phyloP scores from a whole-genome alignment of 2,113 vertebrate genomes.

The Nyctereutes procyonoides region DNA sequence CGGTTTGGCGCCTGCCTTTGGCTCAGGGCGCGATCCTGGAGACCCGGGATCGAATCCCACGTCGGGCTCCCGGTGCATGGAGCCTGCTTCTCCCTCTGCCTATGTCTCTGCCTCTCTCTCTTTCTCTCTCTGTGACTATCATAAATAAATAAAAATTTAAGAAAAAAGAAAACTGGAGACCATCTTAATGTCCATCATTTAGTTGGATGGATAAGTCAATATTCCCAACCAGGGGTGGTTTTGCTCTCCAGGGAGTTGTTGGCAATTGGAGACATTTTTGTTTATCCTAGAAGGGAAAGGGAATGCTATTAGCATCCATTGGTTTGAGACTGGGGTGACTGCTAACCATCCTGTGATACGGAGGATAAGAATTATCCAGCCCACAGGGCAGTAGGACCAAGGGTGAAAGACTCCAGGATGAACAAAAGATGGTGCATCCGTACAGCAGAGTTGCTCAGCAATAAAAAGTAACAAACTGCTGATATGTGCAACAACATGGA shows the following conservation, averaged over 20 bases:
- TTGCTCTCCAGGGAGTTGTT: background rate
- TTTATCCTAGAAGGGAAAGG: background rate
- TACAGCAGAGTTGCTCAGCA: too few relatives aligned
- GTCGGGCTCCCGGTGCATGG: too few relatives aligned
- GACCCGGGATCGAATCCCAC: too few relatives aligned
- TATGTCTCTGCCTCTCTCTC: too few relatives aligned
- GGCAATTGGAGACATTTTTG: background rate
- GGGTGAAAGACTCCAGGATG: background rate
- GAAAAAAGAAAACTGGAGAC: background rate
- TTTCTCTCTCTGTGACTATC: too few relatives aligned
- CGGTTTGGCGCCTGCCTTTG: too few relatives aligned
- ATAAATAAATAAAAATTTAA: too few relatives aligned
- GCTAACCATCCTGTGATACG: background rate
- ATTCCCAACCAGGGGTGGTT: background rate
- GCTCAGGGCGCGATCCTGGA: too few relatives aligned
- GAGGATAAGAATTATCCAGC: background rate
- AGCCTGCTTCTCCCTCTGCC: too few relatives aligned
- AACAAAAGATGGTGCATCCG: background rate
- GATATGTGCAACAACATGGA: background rate
- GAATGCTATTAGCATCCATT: accelerated
- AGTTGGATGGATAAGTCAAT: background rate
- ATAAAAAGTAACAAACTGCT: background rate
- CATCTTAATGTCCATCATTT: background rate
- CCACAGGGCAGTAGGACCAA: too few relatives aligned
- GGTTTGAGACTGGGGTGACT: background rate